Evolutionary conservation across 2,888 invertebrate species (phyloP).

Genomic region (Leucania comma): DNA sequence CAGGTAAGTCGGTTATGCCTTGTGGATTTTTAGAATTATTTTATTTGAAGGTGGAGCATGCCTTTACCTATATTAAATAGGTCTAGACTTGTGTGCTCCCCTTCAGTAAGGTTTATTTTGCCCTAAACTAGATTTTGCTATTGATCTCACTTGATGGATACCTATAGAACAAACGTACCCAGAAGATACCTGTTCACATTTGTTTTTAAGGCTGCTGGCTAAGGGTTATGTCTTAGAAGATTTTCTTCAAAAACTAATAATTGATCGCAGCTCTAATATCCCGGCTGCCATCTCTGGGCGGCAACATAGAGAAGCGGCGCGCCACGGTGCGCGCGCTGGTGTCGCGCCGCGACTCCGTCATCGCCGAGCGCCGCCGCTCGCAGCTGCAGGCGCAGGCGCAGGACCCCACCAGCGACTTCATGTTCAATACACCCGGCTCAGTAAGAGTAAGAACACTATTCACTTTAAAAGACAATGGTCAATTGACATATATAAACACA

Average conservation of each 20-base stretch:
- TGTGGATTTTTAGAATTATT: background rate
- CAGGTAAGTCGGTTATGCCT: conserved; percentile 73
- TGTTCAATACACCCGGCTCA: conserved; percentile 76
- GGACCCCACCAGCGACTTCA: conserved; percentile 71
- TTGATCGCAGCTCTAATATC: conserved; percentile 71
- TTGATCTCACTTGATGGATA: background rate
- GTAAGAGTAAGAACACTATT: conserved; percentile 64
- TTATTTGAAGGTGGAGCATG: background rate
- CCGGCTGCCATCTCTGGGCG: conserved; percentile 80
- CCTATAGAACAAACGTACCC: background rate
- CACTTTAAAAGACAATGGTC: background rate
- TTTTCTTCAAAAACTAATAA: background rate
- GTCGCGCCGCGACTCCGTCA: conserved; percentile 95
- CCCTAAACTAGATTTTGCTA: background rate
- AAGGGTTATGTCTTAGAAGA: background rate
- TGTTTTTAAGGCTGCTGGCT: background rate
- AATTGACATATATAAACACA: background rate
- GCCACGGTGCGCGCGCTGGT: conserved; percentile 96
- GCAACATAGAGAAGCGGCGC: conserved; percentile 91
- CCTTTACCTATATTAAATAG: background rate
- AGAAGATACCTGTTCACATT: background rate
- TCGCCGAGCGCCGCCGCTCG: conserved; percentile 93
- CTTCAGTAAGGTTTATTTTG: background rate
- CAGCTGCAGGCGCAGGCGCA: conserved; percentile 70
- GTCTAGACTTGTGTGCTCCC: background rate